Base-by-base conservation (phyloP, 2,113 vertebrate species). In the Calidris pugnax region DNA sequence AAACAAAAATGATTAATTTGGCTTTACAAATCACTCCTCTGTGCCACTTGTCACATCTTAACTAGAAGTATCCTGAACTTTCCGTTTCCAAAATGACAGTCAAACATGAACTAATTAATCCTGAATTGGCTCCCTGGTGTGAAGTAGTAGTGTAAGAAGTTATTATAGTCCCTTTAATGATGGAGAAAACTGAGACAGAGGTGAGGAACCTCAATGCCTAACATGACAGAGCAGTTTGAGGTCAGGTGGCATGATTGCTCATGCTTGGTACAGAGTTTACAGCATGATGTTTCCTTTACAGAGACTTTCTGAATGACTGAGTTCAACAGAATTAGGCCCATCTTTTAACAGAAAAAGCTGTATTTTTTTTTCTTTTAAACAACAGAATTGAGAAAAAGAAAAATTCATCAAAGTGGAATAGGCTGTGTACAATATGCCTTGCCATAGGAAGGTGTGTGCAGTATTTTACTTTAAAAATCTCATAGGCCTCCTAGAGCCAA, bases 91-190 rank as follows among this genome's bases (percentile, higher is more conserved):
- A 95, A 95, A 89, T 79, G 39, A 48, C 56, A 78, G 78, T 85
- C 48, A 85, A 76, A 85, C 10, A n/a, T 28, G 32, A 95, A 72
- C 33, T 93, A 93, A 85, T 85, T 82, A 95, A 92, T 87, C 59
- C 72, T 85, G 51, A 88, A 77, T 30, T 86, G 48, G 67, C 30
- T 81, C 43, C 39, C n/a, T 76, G 77, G 87, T 87, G 80, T 62
- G 48, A 84, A 93, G 68, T 75, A 72, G 4, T 35, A 56, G 16
- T 67, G 30, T 73, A 77, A 66, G 74, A 92, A 64, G 35, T 77
- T 92, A 55, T 74, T 88, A 30, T 7, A 43, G n/a, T 47, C 43
- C 43, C 16, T 74, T 59, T 90, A 50, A 20, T 83, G 85, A 37
- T 39, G 28, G 41, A 71, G 10, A 18, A 87, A 85, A 69, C 17